These are phyloP conservation scores for Erynnis tages DNA, from an alignment of 2,888 invertebrate genomes.

Conservation along the genomic window DNA sequence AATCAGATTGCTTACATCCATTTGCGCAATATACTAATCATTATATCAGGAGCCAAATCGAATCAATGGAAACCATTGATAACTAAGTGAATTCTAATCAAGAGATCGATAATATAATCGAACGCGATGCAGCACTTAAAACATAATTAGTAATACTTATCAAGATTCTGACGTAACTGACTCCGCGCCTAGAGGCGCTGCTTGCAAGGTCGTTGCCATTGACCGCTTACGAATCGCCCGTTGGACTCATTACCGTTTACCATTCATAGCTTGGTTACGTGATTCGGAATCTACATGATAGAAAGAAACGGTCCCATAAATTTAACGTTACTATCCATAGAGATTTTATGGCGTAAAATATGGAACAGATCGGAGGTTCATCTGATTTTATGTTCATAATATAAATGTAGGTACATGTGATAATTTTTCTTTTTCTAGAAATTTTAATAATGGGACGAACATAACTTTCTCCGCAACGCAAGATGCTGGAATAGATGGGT, in stretches of 20 bases:
- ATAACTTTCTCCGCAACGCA: too few relatives aligned
- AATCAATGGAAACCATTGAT: background rate
- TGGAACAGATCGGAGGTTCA: background rate
- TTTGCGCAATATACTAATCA: background rate
- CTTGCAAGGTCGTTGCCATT: conserved; percentile 47
- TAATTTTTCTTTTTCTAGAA: too few relatives aligned
- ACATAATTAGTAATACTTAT: conserved; percentile 24
- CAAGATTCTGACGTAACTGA: conserved; percentile 30
- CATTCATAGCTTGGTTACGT: conserved; percentile 45
- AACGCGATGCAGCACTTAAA: conserved; percentile 11
- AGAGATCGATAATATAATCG: conserved; percentile 12
- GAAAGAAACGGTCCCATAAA: conserved; percentile 3
- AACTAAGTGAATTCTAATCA: background rate
- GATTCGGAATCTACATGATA: conserved; percentile 33
- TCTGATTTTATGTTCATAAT: background rate
- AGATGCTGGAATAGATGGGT: too few relatives aligned
- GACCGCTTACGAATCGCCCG: conserved; percentile 40
- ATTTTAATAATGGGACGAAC: too few relatives aligned
- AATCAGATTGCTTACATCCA: background rate
- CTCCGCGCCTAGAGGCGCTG: conserved; percentile 35
- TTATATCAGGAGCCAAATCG: background rate
- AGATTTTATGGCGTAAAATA: background rate
- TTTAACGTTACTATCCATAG: background rate
- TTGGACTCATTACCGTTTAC: conserved; percentile 55
- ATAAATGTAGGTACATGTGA: too few relatives aligned